These are phyloP conservation scores for Caerostris darwini DNA, from an alignment of 1,140 invertebrate genomes.

Conservation along the genomic window DNA sequence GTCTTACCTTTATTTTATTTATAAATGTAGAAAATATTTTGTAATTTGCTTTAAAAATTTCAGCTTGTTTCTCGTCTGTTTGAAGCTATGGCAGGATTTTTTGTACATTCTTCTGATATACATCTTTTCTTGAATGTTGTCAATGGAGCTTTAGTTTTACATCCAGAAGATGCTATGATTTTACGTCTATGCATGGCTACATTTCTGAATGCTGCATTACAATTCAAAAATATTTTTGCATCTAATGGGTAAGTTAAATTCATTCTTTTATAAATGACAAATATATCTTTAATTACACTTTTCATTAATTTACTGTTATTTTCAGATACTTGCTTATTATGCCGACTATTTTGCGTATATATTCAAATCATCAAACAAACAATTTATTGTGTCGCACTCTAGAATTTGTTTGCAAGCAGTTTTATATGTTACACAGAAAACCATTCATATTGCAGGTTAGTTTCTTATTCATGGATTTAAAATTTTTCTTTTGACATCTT, in stretches of 20 bases:
- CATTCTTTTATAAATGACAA: background rate
- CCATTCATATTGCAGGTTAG: constrained; percentile 92
- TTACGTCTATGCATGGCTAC: constrained; percentile 97
- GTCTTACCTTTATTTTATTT: too few relatives aligned
- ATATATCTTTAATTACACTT: background rate
- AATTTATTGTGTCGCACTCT: constrained; percentile 94
- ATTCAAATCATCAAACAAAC: constrained; percentile 99
- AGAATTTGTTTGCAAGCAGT: constrained; percentile 98
- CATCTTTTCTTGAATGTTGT: constrained; percentile 98
- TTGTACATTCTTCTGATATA: constrained; percentile 98
- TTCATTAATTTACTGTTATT: constrained; percentile 77
- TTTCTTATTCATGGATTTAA: background rate
- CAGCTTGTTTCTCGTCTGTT: constrained; percentile 97
- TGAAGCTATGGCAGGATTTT: constrained; percentile 98
- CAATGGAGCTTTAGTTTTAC: constrained; percentile 97
- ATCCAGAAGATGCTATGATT: constrained; percentile 97
- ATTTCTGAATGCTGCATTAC: constrained; percentile 97
- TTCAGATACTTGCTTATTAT: constrained; percentile 96
- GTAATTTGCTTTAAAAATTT: constrained; percentile 31
- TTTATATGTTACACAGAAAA: constrained; percentile 98
- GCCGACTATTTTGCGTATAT: constrained; percentile 97
- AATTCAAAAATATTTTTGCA: constrained; percentile 99
- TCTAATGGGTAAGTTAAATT: constrained; percentile 90
- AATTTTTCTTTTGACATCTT: background rate
- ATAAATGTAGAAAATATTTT: too few relatives aligned